Conservation (phyloP, 2,797 vertebrate species). For the Rhyacichthys aspro region DNA sequence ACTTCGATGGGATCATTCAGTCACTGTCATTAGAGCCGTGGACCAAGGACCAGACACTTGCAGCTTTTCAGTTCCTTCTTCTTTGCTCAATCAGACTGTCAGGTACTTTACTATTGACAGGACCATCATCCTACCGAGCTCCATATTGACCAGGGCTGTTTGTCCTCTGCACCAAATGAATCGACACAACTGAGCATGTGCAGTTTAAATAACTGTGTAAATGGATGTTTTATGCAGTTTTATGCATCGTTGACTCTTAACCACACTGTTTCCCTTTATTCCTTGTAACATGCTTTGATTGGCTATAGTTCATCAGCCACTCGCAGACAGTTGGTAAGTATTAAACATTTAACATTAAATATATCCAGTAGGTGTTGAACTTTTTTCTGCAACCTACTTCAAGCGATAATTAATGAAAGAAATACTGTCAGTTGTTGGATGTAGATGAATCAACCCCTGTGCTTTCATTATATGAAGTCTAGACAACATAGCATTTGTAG, state of each 20-base stretch:
- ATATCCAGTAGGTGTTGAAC: too few species aligned
- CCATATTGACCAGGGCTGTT: constrained; percentile 46
- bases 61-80: constrained; percentile 20
- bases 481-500: constrained; percentile 6
- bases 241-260: background rate
- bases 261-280: too few species aligned
- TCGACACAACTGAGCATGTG: background rate
- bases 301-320: too few species aligned
- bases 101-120: constrained; percentile 51
- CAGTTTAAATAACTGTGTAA: background rate
- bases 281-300: too few species aligned
- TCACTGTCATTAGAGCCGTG: constrained; percentile 27
- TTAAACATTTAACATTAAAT: too few species aligned
- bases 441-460: too few species aligned
- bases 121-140: constrained; percentile 35
- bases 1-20: constrained; percentile 26
- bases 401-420: too few species aligned
- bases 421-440: too few species aligned
- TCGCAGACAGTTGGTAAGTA: too few species aligned
- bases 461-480: background rate
- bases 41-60: constrained; percentile 10
- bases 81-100: background rate
- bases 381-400: too few species aligned
- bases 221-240: background rate
- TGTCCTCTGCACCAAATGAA: constrained; percentile 21